Evolutionary conservation across 2,888 invertebrate genomes (phyloP), one percentile per base, ranked within the genome.

Genomic region (Cerastoderma edule): DNA sequence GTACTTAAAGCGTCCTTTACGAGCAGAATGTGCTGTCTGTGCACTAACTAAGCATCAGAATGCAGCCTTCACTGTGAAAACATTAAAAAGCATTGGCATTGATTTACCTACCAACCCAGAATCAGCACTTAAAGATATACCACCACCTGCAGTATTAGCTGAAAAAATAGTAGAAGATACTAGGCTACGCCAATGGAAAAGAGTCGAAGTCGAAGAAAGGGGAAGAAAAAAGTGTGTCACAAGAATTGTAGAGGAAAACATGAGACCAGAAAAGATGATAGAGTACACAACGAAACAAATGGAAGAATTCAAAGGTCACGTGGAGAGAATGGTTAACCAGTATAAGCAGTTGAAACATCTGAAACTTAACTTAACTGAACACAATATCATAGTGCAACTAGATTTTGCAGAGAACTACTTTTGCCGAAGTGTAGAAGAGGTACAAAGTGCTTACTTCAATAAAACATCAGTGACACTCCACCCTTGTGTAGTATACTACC

Each of bases 331-430:
- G n/a, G 19, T 48, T 3, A 80, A 10, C 32, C 83, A 84, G 53
- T 85, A 80, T 65, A 57, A 70, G 30, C 48, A 77, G 56, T 28
- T 80, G 22, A 60, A 50, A 16, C 10, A 6, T 3, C 53, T 78
- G 2, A 78, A 78, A 63, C 44, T 60, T 8, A 70, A 70, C 6
- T n/a, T 78, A 48, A 70, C 73, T 2, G 39, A 33, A n/a, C 70
- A 77, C 33, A 22, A 77, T 22, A 69, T 77, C n/a, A 57, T 72
- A 22, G 48, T 72, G n/a, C 71, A 77, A 67, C 44, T 77, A 2
- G 72, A 72, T 48, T 72, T 77, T 27, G 77, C 77, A 16, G 78
- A 82, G 69, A 82, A 83, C 72, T 83, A 79, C 39, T 33, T 39
- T 16, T 83, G 78, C 30, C n/a, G 65, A n/a, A 66, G 71, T 16